Conservation (phyloP, 2,113 vertebrate genomes). For the Mugil cephalus region DNA sequence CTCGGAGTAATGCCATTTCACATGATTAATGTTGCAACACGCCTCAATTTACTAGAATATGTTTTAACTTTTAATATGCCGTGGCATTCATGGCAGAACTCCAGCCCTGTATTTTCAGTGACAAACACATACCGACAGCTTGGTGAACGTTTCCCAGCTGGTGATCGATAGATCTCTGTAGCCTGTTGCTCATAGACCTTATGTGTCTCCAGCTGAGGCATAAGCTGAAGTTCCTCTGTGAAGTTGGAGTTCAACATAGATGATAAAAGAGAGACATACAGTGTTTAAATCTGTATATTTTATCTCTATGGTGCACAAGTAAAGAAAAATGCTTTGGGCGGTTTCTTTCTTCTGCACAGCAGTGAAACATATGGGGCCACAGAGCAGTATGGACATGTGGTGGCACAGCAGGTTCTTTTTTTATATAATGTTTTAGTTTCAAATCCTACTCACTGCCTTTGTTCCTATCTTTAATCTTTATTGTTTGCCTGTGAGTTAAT, state of each 20-base stretch:
- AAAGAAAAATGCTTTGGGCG: slow-evolving; percentile 6
- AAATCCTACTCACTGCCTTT: neutral
- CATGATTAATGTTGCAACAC: slow-evolving; percentile 3
- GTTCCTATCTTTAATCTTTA: neutral
- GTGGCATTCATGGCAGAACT: neutral
- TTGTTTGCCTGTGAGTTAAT: slow-evolving; percentile 1
- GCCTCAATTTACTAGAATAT: neutral
- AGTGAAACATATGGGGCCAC: slow-evolving; percentile 19
- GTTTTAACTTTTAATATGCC: slow-evolving; percentile 1
- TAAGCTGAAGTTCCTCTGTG: slow-evolving; percentile 12
- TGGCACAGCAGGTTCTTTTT: slow-evolving; percentile 11
- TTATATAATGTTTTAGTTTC: slow-evolving; percentile 20
- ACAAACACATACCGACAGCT: slow-evolving; percentile 7
- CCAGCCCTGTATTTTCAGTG: neutral
- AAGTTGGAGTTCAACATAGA: neutral
- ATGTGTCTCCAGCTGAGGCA: slow-evolving; percentile 19
- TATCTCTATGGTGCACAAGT: neutral
- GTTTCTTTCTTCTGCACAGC: slow-evolving; percentile 20
- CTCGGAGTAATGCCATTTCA: slow-evolving; percentile 12
- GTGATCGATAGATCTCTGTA: slow-evolving; percentile 3
- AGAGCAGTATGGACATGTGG: slow-evolving; percentile 11
- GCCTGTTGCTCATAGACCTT: neutral
- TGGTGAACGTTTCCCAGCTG: slow-evolving; percentile 13
- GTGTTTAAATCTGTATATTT: slow-evolving; percentile 16
- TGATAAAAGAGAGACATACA: slow-evolving; percentile 18